phyloP scores from a whole-genome alignment of 1,140 invertebrate species.

The Drosophila pallidifrons region DNA sequence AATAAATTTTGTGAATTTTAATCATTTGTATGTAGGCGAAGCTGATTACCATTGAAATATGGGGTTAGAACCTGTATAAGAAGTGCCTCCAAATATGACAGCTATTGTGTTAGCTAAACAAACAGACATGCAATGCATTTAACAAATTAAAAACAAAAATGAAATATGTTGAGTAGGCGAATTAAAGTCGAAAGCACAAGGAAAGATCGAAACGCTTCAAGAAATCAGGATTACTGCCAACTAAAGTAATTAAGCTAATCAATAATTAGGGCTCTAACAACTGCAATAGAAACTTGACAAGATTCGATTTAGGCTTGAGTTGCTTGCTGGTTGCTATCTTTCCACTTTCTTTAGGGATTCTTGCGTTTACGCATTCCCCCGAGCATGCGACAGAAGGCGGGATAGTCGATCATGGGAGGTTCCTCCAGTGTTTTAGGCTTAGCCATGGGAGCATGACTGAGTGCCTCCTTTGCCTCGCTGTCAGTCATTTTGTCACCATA shows the following conservation, averaged over 20 bases:
- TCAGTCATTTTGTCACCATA: constrained; percentile 87
- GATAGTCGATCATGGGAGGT: constrained; percentile 87
- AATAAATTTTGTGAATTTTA: no score
- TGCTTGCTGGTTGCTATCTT: background rate
- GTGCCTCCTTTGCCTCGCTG: constrained; percentile 87
- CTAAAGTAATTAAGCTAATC: background rate
- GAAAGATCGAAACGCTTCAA: no score
- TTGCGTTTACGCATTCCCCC: constrained; percentile 87
- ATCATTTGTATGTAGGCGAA: no score
- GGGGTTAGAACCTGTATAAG: no score
- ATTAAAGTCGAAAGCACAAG: no score
- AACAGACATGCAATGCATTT: no score
- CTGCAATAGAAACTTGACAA: background rate
- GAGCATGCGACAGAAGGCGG: constrained; percentile 87
- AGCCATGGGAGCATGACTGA: constrained; percentile 87
- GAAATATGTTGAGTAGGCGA: no score
- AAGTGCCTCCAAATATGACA: no score
- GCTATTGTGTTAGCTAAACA: no score
- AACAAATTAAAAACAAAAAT: background rate
- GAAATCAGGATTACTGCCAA: background rate
- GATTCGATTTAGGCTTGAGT: background rate
- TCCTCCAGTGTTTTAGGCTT: constrained; percentile 85
- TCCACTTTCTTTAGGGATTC: constrained; percentile 27
- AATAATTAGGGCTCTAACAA: background rate
- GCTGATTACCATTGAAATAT: no score